Evolutionary conservation across 92 coral and sea anemone genomes (phyloP), one percentile per base, ranked within the genome.

Genomic region (Plumapathes pennacea): DNA sequence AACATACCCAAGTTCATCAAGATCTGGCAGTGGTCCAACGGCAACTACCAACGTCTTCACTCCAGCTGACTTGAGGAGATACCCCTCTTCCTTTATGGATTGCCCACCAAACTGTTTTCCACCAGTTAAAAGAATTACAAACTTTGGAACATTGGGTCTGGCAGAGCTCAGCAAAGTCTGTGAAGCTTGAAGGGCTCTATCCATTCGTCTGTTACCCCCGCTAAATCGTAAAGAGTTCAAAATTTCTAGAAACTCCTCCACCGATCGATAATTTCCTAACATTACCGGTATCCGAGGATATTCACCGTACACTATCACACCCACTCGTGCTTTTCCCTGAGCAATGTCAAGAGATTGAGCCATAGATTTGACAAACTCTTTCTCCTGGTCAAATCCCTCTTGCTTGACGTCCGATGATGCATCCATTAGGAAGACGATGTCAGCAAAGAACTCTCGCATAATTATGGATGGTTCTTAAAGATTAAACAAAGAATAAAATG

Each of bases 361-460:
- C 29, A 84, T 43, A 4, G 69, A 41, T 72, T 84, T 84, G 22
- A 84, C 60, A 32, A 72, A 53, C n/a, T 42, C 72, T 38, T 84
- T 84, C 43, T 84, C 72, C 12, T 57, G 77, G 24, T 64, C 57
- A 57, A 75, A 84, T 26, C 77, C 69, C 14, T 69, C 46, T 11
- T 49, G 45, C 40, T 64, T 77, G 27, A 78, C 81, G 2, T 60
- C 48, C 43, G 77, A 23, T n/a, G 90, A 84, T 1, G 90, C 80
- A 52, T 84, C 90, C 42, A 84, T 60, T 12, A 84, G 45, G 42
- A 84, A 84, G 17, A 84, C 71, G 25, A 84, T 58, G 29, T 84
- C 90, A 18, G 58, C 0, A 10, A 39, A 46, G 24, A 63, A 46
- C n/a, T n/a, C n/a, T n/a, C n/a, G n/a, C n/a, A n/a, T n/a, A n/a